These are phyloP conservation scores for Tapirus indicus DNA, from an alignment of 2,797 vertebrate genomes.

Conservation along the genomic window DNA sequence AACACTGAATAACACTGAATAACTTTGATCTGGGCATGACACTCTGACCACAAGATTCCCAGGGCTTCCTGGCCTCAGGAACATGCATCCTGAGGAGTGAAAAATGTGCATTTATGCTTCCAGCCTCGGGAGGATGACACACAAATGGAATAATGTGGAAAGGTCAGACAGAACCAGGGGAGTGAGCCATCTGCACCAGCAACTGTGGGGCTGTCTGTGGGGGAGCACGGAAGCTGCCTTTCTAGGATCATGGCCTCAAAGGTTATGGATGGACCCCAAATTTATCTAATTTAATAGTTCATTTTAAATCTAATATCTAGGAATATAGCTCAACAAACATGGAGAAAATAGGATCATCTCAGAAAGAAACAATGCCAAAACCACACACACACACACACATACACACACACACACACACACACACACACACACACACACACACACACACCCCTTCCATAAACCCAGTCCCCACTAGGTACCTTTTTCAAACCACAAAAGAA, in stretches of 20 bases:
- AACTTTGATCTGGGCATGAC: slow-evolving; percentile 42
- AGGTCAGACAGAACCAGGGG: background rate
- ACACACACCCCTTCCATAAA: background rate
- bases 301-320: background rate
- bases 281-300: background rate
- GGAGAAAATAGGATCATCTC: background rate
- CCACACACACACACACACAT: background rate
- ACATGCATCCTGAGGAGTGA: background rate
- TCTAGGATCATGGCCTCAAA: background rate
- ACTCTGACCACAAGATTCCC: background rate
- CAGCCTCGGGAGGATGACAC: background rate
- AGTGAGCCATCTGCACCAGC: background rate
- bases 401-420: background rate
- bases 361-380: background rate
- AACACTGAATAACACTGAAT: too few relatives aligned
- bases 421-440: background rate
- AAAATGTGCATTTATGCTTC: background rate
- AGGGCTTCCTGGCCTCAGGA: slow-evolving; percentile 51
- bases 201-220: background rate
- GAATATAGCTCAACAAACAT: background rate
- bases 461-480: background rate
- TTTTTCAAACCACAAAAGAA: background rate
- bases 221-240: background rate
- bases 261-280: background rate
- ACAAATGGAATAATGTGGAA: slow-evolving; percentile 15